A percentile compares a stretch with the other conserved stretches of the same genome.
Conservation (phyloP, 2,888 invertebrate genomes). For the Athripsodes cinereus region DNA sequence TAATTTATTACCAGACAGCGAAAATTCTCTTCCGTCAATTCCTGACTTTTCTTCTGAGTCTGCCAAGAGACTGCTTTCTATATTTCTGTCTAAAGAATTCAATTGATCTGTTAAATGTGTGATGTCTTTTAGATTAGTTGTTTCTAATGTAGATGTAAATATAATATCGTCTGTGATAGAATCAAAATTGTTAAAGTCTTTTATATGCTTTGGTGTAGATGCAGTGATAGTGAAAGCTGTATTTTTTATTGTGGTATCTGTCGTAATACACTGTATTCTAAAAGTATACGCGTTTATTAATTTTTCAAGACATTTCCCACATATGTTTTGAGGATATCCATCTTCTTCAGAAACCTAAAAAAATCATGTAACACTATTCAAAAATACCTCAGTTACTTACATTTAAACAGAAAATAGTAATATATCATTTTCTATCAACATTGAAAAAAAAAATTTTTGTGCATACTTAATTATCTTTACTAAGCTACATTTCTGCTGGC, state of each 20-base stretch:
- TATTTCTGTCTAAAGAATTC: neutral
- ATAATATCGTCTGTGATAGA: neutral
- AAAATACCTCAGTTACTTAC: too few relatives aligned
- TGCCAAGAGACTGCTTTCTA: too few relatives aligned
- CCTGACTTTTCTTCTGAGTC: too few relatives aligned
- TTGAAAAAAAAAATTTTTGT: too few relatives aligned
- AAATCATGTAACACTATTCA: too few relatives aligned
- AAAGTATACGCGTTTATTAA: neutral
- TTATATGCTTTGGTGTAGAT: neutral
- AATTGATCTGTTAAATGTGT: neutral
- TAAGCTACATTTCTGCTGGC: too few relatives aligned
- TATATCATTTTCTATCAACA: too few relatives aligned
- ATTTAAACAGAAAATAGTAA: too few relatives aligned
- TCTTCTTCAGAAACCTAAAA: slow-evolving; percentile 3
- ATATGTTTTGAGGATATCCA: neutral
- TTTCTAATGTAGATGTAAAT: neutral
- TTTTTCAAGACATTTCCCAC: neutral
- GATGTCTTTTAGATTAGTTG: neutral
- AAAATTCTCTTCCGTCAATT: too few relatives aligned
- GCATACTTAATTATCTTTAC: too few relatives aligned
- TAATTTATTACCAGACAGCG: too few relatives aligned
- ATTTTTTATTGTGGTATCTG: neutral
- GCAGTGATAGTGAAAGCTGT: neutral
- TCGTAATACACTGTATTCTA: slow-evolving; percentile 5
- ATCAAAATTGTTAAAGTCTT: too few relatives aligned